Conservation (phyloP, 2,888 invertebrate species). For the Bombyx huttoni region DNA sequence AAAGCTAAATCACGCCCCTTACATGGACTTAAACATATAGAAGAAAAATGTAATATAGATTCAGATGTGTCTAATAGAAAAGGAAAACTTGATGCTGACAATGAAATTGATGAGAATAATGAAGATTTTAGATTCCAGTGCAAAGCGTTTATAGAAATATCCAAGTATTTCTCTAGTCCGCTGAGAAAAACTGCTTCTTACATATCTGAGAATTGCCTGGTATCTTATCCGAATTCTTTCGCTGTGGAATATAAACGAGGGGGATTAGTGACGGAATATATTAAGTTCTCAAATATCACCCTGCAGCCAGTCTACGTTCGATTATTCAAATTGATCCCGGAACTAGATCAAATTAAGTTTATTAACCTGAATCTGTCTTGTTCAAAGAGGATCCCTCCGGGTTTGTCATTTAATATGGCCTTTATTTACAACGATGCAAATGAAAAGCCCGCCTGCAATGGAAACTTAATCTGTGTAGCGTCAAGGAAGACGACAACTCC, state of each 20-base stretch:
- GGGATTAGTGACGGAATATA: constrained; percentile 34
- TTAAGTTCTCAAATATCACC: constrained; percentile 48
- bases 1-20: constrained; percentile 7
- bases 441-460: constrained; percentile 33
- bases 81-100: constrained; percentile 26
- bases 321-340: constrained; percentile 46
- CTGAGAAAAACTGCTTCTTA: constrained; percentile 52
- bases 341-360: constrained; percentile 50
- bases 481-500: constrained; percentile 52
- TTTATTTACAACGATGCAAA: constrained; percentile 51
- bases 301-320: constrained; percentile 53
- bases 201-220: constrained; percentile 42
- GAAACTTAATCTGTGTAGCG: constrained; percentile 54
- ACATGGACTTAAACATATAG: constrained; percentile 3
- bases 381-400: constrained; percentile 51
- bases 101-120: constrained; percentile 16
- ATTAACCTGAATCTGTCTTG: constrained; percentile 44
- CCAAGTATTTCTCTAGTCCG: constrained; percentile 56
- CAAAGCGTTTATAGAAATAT: constrained; percentile 53
- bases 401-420: constrained; percentile 44
- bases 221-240: constrained; percentile 43
- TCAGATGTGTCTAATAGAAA: constrained; percentile 23
- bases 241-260: constrained; percentile 47
- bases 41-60: constrained; percentile 9
- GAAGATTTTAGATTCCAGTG: constrained; percentile 40